Percentiles rank a stretch among this genome's conserved stretches.
Evolutionary conservation across 2,797 vertebrate genomes (phyloP).

Genomic region (Tenualosa thibaudeaui): DNA sequence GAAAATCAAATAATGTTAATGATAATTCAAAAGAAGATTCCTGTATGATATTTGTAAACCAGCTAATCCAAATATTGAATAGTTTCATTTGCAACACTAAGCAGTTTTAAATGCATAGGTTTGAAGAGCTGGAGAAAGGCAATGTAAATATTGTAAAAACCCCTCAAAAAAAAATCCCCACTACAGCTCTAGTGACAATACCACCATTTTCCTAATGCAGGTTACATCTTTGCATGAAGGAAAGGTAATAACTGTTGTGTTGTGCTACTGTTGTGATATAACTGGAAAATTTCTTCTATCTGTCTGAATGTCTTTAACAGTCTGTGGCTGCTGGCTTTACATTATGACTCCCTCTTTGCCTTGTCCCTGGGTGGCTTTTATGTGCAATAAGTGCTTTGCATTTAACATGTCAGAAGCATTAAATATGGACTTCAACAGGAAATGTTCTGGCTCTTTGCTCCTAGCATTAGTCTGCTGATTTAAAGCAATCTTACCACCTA

Average conservation of each 20-base stretch:
- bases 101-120: too few species aligned
- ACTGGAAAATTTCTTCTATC: neutral
- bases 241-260: neutral
- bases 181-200: neutral
- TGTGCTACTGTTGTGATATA: neutral
- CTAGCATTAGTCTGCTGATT: conserved; percentile 9
- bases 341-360: neutral
- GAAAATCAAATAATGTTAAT: too few species aligned
- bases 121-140: too few species aligned
- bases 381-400: conserved; percentile 29
- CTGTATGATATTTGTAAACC: too few species aligned
- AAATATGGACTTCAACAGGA: conserved; percentile 33
- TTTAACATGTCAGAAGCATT: conserved; percentile 39
- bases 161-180: too few species aligned
- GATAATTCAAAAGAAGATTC: too few species aligned
- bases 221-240: neutral
- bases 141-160: too few species aligned
- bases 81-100: too few species aligned
- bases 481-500: neutral
- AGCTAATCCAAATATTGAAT: too few species aligned
- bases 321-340: neutral
- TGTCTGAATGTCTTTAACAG: neutral
- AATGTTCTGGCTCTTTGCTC: conserved; percentile 2
- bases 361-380: neutral
- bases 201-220: neutral